Base-by-base conservation (phyloP, 35 echinoderm and acorn worm species). In the Amphiura filiformis region DNA sequence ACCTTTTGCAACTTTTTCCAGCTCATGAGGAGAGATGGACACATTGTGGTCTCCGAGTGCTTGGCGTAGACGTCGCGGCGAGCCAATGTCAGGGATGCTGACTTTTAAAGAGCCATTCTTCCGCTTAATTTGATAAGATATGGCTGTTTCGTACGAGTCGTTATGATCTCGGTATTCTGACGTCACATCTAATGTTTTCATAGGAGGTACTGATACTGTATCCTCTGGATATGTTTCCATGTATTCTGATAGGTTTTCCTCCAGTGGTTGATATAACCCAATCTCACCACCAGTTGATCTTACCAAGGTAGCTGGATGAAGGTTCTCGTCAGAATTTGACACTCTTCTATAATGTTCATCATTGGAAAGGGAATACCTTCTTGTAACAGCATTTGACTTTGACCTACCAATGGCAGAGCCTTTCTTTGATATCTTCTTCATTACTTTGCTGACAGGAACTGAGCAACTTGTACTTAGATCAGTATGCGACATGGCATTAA, bases 401-500 rank as follows among this genome's bases (percentile, higher is more conserved):
- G 61, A 70, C 28, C 61, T 11, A 30, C 7, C 7, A 3, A 30
- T 2, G 4, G 61, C 7, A 30, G 61, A 70, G 26, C 26, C 61
- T n/a, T n/a, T n/a, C 26, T 30, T 70, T 5, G 28, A 70, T 70
- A 30, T 15, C 26, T 3, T 30, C 17, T 30, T 70, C 17, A 18
- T 2, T 70, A 30, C 2, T 70, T 11, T 70, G 26, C 26, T 70
- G 61, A n/a, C 26, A 13, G 61, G 61, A 30, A 70, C 7, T 13
- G 17, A 5, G 26, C 9, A n/a, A 70, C 7, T n/a, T 18, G 61
- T 13, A n/a, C 61, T 70, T 5, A 70, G 61, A n/a, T 30, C 3
- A 70, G 61, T 11, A 70, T 95, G 35, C 33, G 89, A 92, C 38
- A 95, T 87, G 12, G 90, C 87, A 37, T 95, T 95, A 77, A 95